Percentiles rank a stretch among this genome's conserved stretches.
Conservation (phyloP, 2,113 vertebrate genomes). For the Corythoichthys intestinalis region DNA sequence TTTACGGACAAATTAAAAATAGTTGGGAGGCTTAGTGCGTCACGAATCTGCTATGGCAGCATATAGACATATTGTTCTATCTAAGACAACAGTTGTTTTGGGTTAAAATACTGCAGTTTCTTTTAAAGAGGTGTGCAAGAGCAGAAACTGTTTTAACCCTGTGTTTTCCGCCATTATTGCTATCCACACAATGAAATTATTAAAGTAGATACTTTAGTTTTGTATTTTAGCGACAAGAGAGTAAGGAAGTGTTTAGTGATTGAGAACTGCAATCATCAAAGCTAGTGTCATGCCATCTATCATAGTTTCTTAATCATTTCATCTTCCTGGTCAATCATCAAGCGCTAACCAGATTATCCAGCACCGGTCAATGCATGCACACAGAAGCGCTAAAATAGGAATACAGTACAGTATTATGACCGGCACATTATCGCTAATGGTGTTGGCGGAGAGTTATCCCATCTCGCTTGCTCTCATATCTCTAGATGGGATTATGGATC, state of each 20-base stretch:
- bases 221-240: background rate
- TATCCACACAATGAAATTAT: background rate
- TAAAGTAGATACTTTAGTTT: background rate
- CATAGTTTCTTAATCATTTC: slow-evolving; percentile 28
- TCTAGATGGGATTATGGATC: slow-evolving; percentile 65
- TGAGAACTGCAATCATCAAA: slow-evolving; percentile 27
- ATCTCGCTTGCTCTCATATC: slow-evolving; percentile 60
- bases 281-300: slow-evolving; percentile 2
- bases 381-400: background rate
- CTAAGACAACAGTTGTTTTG: no score
- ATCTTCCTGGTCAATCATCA: slow-evolving; percentile 32
- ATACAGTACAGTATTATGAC: slow-evolving; percentile 45
- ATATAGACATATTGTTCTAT: no score
- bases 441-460: slow-evolving; percentile 55
- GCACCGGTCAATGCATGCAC: slow-evolving; percentile 16
- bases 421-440: slow-evolving; percentile 47
- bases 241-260: background rate
- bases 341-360: slow-evolving; percentile 60
- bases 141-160: no score
- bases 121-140: no score
- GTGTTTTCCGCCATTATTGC: no score
- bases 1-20: no score
- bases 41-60: no score
- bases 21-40: no score
- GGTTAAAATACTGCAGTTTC: no score